phyloP scores from a whole-genome alignment of 2,888 invertebrate species.

The Dione vanillae region DNA sequence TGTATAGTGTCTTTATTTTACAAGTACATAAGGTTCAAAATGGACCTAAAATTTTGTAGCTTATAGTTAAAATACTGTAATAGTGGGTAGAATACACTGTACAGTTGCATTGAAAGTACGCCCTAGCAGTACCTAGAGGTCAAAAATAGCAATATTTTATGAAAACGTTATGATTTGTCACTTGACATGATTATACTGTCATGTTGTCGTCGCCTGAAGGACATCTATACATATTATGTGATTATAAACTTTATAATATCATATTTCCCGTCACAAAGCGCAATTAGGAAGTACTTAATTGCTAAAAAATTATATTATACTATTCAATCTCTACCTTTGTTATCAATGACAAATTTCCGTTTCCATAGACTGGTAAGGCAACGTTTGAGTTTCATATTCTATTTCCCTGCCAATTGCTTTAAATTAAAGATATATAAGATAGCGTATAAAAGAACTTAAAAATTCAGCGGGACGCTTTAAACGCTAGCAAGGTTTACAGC shows the following conservation, averaged over 20 bases:
- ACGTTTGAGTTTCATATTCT: too few species aligned
- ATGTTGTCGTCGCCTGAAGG: conserved; percentile 40
- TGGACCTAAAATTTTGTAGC: not conserved
- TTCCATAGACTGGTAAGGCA: not conserved
- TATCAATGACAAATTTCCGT: not conserved
- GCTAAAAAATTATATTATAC: not conserved
- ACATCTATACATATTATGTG: conserved; percentile 24
- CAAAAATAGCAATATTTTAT: conserved; percentile 49
- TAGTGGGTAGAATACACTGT: conserved; percentile 47
- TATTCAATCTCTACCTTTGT: too few species aligned
- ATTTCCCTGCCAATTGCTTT: too few species aligned
- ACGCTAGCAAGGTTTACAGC: too few species aligned
- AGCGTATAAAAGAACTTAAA: too few species aligned
- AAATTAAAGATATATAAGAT: too few species aligned
- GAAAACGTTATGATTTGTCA: conserved; percentile 52
- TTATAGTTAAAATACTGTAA: not conserved
- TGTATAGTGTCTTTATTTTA: not conserved
- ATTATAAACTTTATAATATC: conserved; percentile 21
- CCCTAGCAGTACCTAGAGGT: conserved; percentile 52
- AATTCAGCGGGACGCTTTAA: too few species aligned
- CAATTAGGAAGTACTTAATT: not conserved
- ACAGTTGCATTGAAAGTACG: conserved; percentile 47
- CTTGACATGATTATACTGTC: conserved; percentile 42
- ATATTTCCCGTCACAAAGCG: conserved; percentile 10
- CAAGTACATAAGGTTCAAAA: not conserved